phyloP scores from a whole-genome alignment of 2,113 vertebrate genomes.

The Calonectris borealis region DNA sequence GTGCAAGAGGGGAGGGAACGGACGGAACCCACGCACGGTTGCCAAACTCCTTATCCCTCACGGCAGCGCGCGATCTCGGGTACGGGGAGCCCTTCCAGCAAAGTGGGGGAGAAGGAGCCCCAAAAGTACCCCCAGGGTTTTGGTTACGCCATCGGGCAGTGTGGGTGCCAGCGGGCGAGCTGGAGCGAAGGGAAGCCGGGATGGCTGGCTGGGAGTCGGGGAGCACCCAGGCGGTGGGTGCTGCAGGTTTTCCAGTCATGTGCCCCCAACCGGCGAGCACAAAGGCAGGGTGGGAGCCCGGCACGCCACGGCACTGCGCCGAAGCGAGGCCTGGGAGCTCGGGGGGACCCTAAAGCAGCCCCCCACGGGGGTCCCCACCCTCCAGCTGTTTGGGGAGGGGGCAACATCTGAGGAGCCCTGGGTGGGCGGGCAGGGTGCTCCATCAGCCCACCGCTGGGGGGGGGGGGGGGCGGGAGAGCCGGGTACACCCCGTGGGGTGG shows the following conservation, averaged over 20 bases:
- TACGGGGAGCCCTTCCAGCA: background rate
- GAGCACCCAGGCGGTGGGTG: background rate
- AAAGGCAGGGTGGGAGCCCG: background rate
- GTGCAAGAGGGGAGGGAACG: accelerated
- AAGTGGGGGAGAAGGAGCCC: background rate
- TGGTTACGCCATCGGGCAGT: accelerated
- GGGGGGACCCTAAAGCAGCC: too few relatives aligned
- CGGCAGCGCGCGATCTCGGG: accelerated
- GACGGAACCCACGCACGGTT: accelerated
- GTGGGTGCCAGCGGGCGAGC: background rate
- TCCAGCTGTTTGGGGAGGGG: too few relatives aligned
- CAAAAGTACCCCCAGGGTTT: background rate
- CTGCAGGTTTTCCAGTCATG: background rate
- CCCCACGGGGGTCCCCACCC: too few relatives aligned
- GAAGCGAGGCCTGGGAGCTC: too few relatives aligned
- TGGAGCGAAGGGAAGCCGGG: too few relatives aligned
- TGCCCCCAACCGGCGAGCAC: background rate
- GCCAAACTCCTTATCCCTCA: background rate
- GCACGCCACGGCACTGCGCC: background rate
- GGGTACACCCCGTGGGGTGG: too few relatives aligned
- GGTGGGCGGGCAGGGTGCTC: background rate
- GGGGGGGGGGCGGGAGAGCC: too few relatives aligned
- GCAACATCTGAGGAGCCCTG: background rate
- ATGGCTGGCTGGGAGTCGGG: too few relatives aligned
- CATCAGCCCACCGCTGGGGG: too few relatives aligned